phyloP scores from a whole-genome alignment of 2,888 invertebrate genomes.

The Drosophila pegasa region DNA sequence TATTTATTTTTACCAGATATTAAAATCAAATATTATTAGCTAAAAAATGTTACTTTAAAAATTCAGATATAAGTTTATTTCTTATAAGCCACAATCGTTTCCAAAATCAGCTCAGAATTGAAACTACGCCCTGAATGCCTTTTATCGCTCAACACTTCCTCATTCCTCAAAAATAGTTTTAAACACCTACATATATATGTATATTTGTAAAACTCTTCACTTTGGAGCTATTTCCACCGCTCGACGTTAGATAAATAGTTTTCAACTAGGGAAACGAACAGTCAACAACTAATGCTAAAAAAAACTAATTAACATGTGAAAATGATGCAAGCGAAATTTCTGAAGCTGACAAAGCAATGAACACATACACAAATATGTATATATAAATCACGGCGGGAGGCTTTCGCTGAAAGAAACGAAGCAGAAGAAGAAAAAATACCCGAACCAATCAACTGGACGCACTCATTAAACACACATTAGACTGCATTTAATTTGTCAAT shows the following conservation, averaged over 20 bases:
- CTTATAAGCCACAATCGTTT: background rate
- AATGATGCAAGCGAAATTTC: conserved; percentile 23
- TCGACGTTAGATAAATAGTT: conserved; percentile 9
- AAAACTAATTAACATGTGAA: conserved; percentile 42
- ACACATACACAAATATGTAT: background rate
- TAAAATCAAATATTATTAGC: no score
- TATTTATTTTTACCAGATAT: no score
- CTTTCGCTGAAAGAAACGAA: background rate
- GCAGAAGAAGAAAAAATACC: background rate
- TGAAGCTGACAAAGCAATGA: conserved; percentile 8
- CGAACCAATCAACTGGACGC: conserved; percentile 37
- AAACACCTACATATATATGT: background rate
- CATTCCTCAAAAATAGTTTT: conserved; percentile 5
- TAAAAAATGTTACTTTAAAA: no score
- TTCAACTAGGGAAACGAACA: conserved; percentile 3
- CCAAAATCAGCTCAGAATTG: background rate
- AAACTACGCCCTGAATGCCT: no score
- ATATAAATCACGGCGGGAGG: conserved; percentile 12
- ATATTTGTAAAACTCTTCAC: conserved; percentile 26
- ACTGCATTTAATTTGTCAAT: conserved; percentile 80
- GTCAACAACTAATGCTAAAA: conserved; percentile 17
- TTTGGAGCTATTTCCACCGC: background rate
- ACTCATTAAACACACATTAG: conserved; percentile 77
- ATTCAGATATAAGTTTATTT: background rate
- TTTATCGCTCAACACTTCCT: background rate